Base-by-base conservation (phyloP, 2,113 vertebrate species). In the Takifugu bimaculatus region DNA sequence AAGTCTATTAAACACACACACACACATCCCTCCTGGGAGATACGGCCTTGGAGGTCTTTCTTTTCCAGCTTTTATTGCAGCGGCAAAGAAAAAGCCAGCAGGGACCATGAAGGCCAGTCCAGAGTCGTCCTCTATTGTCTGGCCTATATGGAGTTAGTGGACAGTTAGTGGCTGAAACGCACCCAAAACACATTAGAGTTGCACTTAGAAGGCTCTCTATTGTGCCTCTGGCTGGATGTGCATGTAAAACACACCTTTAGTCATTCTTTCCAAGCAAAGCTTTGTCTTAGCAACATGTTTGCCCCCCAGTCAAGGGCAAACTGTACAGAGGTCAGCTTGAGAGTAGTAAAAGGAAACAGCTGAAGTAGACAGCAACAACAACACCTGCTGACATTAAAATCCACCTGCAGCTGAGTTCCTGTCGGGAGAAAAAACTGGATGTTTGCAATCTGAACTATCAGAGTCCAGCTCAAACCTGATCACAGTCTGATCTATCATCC, bases 281-380 rank as follows among this genome's bases (percentile, higher is more conserved):
- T 5, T 60, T 68, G 61, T 54, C 65, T 68, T 39, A 61, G 44
- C 50, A 13, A 25, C 50, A 65, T 42, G 54, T 52, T 60, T 68
- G 50, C 4, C 3, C 15, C 6, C 43, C 47, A 4, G 44, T 70
- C 75, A 87, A 85, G 82, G 80, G 50, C 70, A 81, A 57, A 62
- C 2, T 3, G 29, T 68, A 49, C 64, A 53, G 59, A 82, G 71
- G 83, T 82, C 64, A 10, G 57, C 25, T 39, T 65, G 52, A 73
- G 61, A 27, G 15, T 5, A 57, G 6, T 35, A 26, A 54, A 42
- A 49, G 27, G 20, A 63, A 60, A 68, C 55, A 63, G 25, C 54
- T 63, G 58, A 61, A 52, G 50, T n/a, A 29, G 9, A 28, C 12
- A 0, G 4, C 11, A 28, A 7, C 48, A 44, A 27, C 27, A 43